Conservation (phyloP, 2,797 vertebrate genomes). For the Ctenopoma multispine region DNA sequence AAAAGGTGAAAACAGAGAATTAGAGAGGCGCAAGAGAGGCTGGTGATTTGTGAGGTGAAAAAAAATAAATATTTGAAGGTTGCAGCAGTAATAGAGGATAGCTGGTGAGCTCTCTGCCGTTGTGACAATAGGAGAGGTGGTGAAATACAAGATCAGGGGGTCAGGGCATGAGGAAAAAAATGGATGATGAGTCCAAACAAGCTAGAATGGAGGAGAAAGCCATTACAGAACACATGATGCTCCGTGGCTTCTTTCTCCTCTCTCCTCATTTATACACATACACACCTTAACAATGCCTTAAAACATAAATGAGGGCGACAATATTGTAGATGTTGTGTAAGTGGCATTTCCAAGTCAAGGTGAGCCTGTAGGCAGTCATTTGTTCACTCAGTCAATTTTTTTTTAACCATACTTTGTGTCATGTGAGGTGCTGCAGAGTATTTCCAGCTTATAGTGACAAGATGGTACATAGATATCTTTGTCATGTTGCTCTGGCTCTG, state of each 20-base stretch:
- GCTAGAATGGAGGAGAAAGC: conserved; percentile 29
- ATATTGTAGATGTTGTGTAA: conserved; percentile 16
- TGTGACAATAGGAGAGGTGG: conserved; percentile 29
- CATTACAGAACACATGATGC: conserved; percentile 46
- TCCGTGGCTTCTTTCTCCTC: conserved; percentile 7
- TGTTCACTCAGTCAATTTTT: conserved; percentile 42
- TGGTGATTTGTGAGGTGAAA: conserved; percentile 11
- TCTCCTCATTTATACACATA: not conserved
- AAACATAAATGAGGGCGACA: conserved; percentile 30
- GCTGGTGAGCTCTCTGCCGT: conserved; percentile 22
- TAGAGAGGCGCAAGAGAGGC: conserved; percentile 7
- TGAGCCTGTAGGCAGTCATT: conserved; percentile 32
- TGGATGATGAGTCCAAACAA: conserved; percentile 48
- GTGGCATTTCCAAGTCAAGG: conserved; percentile 42
- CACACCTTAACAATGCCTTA: conserved; percentile 19
- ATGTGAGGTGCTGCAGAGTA: conserved; percentile 11
- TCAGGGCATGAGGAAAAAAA: conserved; percentile 30
- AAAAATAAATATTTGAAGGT: conserved; percentile 45
- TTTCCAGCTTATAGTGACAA: conserved; percentile 22
- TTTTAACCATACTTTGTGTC: conserved; percentile 15
- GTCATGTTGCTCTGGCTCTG: conserved; percentile 31
- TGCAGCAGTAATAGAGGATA: conserved; percentile 21
- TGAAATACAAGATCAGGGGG: conserved; percentile 40
- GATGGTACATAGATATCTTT: conserved; percentile 20
- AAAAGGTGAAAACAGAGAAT: conserved; percentile 29